phyloP scores from a whole-genome alignment of 2,797 vertebrate genomes.

The Phaenicophaeus curvirostris region DNA sequence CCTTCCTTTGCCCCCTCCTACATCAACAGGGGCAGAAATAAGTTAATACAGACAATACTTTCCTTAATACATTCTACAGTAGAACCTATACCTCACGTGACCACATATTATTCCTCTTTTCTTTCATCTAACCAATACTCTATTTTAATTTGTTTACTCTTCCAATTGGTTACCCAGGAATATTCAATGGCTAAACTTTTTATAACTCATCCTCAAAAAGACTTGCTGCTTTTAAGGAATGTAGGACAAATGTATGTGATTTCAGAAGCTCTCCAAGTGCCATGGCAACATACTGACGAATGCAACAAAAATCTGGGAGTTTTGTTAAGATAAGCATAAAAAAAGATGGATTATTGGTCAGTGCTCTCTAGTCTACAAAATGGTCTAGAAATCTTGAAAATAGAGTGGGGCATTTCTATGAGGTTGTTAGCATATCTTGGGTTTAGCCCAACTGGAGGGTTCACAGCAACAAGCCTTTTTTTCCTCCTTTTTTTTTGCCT shows the following conservation, averaged over 20 bases:
- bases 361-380: not conserved
- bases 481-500: not conserved
- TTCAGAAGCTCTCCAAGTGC: not conserved
- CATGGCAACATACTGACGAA: not conserved
- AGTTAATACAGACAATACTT: not conserved
- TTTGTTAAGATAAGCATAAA: not conserved
- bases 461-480: not conserved
- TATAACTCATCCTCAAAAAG: not conserved
- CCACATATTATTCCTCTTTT: not conserved
- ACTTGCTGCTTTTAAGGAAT: not conserved
- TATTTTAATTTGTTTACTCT: not conserved
- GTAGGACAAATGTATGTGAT: not conserved
- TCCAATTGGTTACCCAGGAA: not conserved
- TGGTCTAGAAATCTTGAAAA: not conserved
- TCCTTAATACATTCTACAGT: not conserved
- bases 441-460: not conserved
- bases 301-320: not conserved
- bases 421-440: accelerated
- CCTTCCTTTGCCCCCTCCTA: not conserved
- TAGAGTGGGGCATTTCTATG: not conserved
- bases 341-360: not conserved
- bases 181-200: not conserved
- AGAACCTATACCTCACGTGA: not conserved
- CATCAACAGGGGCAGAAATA: not conserved
- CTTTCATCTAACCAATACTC: not conserved